A percentile compares a stretch with the other conserved stretches of the same genome.
These are phyloP conservation scores for Oriolus oriolus DNA, from an alignment of 2,113 vertebrate species.

Conservation along the genomic window DNA sequence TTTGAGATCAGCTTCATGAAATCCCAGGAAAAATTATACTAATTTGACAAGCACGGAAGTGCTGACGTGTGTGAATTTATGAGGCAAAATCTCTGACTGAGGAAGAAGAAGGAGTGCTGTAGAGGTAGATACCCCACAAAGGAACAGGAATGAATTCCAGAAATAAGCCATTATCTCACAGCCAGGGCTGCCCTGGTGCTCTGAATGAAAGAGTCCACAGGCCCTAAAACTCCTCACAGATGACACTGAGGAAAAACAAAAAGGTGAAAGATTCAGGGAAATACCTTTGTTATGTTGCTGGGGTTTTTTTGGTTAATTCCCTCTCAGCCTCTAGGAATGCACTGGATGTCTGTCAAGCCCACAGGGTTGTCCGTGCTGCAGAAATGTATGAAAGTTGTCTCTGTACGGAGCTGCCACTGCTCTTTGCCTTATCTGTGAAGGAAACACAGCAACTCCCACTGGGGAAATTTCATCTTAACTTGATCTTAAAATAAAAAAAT, in stretches of 20 bases:
- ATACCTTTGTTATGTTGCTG: conserved; percentile 54
- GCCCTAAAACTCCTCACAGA: neutral
- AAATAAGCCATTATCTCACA: neutral
- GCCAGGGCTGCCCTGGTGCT: neutral
- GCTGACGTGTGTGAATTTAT: neutral
- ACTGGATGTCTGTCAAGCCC: conserved; percentile 56
- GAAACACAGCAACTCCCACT: conserved; percentile 84
- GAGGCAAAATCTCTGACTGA: neutral
- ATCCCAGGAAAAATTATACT: neutral
- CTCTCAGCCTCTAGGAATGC: conserved; percentile 53
- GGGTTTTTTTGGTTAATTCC: conserved; percentile 40
- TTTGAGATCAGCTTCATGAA: neutral
- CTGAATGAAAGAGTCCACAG: neutral
- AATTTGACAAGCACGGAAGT: too few species aligned
- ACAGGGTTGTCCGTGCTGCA: conserved; percentile 11
- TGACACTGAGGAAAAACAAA: neutral
- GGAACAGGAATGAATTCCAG: neutral
- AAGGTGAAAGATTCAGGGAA: conserved; percentile 51
- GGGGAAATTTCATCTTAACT: conserved; percentile 86
- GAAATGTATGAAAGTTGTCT: conserved; percentile 52
- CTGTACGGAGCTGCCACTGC: conserved; percentile 66
- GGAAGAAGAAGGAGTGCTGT: neutral
- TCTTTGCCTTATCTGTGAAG: conserved; percentile 85
- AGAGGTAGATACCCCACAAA: neutral
- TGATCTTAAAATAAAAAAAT: conserved; percentile 93